Evolutionary conservation across 2,888 invertebrate species (phyloP), one percentile per base, ranked within the genome.

Genomic region (Leuctra nigra): DNA sequence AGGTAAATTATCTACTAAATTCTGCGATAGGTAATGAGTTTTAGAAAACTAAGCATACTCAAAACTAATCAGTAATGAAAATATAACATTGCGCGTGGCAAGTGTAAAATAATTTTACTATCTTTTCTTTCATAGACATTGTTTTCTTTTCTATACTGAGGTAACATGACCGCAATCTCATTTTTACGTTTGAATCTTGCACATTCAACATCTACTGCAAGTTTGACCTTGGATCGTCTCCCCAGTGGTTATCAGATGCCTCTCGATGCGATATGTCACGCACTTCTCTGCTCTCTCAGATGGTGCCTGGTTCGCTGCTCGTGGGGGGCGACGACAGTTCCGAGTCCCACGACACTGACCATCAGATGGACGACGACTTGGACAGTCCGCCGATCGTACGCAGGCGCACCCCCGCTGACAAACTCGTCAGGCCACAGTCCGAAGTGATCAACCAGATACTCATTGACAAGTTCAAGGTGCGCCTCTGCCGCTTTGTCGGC

Each of bases 391-490:
- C 77, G 59, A 70, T 76, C 63, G 64, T 65, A 7, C 58, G 65
- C 50, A 57, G 76, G 64, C 69, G 75, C 64, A 68, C 72, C 61
- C 66, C 70, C 63, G 67, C 71, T 66, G 69, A 68, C 50, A 66
- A 66, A 56, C 59, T 71, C 64, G 73, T 73, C 63, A 71, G 78
- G 66, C 79, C 79, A 64, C 76, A 78, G 68, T 79, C 79, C 61
- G 78, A 79, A 68, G 75, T 78, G 67, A 74, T 78, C 69, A 78
- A 77, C 69, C 78, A 78, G 68, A 75, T 77, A 68, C 75, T 78
- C 64, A 77, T 78, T 67, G 79, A 79, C 68, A 77, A 78, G 68
- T 75, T 78, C 68, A 78, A 78, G 76, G 78, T 78, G n/a, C n/a
- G n/a, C n/a, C n/a, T n/a, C n/a, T n/a, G n/a, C n/a, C n/a, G n/a